Conservation (phyloP, 2,888 invertebrate genomes). For the Theretra japonica region DNA sequence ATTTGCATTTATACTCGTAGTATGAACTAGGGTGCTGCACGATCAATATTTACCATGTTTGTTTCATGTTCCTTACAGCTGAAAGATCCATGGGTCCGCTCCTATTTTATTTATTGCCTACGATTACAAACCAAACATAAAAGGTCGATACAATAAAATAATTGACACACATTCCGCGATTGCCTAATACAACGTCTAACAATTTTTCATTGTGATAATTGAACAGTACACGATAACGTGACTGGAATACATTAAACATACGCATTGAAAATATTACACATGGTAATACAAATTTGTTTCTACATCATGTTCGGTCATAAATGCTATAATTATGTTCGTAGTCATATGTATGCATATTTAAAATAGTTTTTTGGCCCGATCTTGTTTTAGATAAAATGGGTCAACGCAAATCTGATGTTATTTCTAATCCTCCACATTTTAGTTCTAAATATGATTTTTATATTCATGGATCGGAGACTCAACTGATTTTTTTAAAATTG, state of each 20-base stretch:
- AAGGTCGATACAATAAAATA: neutral
- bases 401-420: no score
- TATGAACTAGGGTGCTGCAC: no score
- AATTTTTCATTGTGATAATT: conserved; percentile 3
- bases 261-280: neutral
- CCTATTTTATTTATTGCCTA: neutral
- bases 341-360: neutral
- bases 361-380: no score
- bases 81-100: no score
- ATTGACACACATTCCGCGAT: neutral
- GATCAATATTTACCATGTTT: no score
- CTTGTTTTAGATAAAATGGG: no score
- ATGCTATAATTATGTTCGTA: neutral
- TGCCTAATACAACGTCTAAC: neutral
- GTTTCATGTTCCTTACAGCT: no score
- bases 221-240: conserved; percentile 1
- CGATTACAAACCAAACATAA: neutral
- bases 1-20: no score
- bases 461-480: no score
- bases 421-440: no score
- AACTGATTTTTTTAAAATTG: no score
- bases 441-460: no score
- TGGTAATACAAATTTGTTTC: neutral
- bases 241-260: neutral
- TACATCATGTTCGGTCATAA: neutral